Evolutionary conservation across 2,888 invertebrate species (phyloP).

Genomic region (Dermolepida albohirtum): DNA sequence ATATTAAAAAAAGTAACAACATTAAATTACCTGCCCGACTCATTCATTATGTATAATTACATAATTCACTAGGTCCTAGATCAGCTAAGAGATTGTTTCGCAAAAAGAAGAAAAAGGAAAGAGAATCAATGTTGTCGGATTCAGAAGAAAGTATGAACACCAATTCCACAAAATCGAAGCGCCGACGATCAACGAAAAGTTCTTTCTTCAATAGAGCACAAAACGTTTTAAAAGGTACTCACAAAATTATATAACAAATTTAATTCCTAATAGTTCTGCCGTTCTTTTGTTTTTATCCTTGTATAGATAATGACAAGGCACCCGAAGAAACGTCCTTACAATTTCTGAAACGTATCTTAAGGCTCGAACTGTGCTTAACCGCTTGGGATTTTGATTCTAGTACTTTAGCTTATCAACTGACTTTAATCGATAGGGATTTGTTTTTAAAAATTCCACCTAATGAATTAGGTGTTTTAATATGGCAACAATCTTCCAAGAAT

Average conservation of each 20-base stretch:
- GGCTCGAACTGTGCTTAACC: slow-evolving; percentile 62
- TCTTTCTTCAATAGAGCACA: slow-evolving; percentile 38
- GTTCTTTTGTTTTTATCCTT: slow-evolving; percentile 40
- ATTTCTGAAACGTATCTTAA: slow-evolving; percentile 62
- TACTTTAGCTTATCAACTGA: slow-evolving; percentile 67
- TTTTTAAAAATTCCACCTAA: slow-evolving; percentile 65
- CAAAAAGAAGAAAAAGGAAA: slow-evolving; percentile 44
- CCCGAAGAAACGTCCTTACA: slow-evolving; percentile 57
- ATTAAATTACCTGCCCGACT: background rate
- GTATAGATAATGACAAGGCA: slow-evolving; percentile 39
- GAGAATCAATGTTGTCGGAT: slow-evolving; percentile 44
- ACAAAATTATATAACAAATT: slow-evolving; percentile 24
- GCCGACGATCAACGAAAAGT: slow-evolving; percentile 9
- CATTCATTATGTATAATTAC: background rate
- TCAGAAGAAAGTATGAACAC: slow-evolving; percentile 47
- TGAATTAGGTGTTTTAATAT: slow-evolving; percentile 65
- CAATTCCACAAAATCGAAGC: slow-evolving; percentile 44
- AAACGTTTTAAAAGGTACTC: slow-evolving; percentile 39
- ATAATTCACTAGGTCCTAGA: slow-evolving; percentile 32
- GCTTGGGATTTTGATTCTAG: slow-evolving; percentile 70
- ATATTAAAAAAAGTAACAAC: slow-evolving; percentile 43
- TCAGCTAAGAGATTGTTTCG: slow-evolving; percentile 36
- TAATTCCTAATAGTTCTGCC: slow-evolving; percentile 45
- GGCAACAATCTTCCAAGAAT: slow-evolving; percentile 65
- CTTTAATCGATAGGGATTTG: slow-evolving; percentile 68